phyloP scores from a whole-genome alignment of 2,797 vertebrate genomes.

The Anableps anableps region DNA sequence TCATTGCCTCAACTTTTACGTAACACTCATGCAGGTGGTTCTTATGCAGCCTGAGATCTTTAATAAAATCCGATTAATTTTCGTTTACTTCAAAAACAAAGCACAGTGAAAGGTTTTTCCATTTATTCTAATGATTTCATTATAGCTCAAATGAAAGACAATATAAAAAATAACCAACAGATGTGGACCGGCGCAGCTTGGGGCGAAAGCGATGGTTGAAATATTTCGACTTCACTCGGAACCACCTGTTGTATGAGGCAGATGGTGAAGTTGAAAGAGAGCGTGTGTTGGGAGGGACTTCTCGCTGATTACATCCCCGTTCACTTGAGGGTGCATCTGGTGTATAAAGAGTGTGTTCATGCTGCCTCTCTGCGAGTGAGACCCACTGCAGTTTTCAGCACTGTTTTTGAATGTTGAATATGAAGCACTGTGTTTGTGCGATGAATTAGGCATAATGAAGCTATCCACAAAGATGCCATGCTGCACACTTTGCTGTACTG shows the following conservation, averaged over 20 bases:
- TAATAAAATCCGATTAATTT: neutral
- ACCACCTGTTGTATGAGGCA: constrained; percentile 68
- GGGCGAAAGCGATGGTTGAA: constrained; percentile 26
- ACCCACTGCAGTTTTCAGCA: constrained; percentile 27
- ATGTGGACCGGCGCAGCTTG: constrained; percentile 37
- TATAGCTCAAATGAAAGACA: constrained; percentile 24
- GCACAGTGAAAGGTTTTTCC: constrained; percentile 2
- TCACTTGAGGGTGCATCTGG: constrained; percentile 70
- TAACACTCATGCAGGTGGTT: too few relatives aligned
- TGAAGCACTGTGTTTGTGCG: constrained; percentile 46
- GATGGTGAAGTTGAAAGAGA: constrained; percentile 60
- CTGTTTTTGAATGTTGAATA: constrained; percentile 25
- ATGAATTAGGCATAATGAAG: constrained; percentile 59
- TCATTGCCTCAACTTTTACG: too few relatives aligned
- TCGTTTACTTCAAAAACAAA: constrained; percentile 15
- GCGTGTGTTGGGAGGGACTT: constrained; percentile 56
- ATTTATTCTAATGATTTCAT: constrained; percentile 28
- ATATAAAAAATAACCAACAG: constrained; percentile 31
- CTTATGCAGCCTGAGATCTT: neutral
- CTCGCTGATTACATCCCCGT: constrained; percentile 60
- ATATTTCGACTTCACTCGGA: constrained; percentile 55
- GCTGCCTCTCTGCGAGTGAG: constrained; percentile 36
- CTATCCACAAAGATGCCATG: constrained; percentile 38
- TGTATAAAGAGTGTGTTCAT: constrained; percentile 58
- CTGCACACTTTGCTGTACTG: constrained; percentile 20